Conservation (phyloP, 2,888 invertebrate species). For the Stenichneumon culpator region DNA sequence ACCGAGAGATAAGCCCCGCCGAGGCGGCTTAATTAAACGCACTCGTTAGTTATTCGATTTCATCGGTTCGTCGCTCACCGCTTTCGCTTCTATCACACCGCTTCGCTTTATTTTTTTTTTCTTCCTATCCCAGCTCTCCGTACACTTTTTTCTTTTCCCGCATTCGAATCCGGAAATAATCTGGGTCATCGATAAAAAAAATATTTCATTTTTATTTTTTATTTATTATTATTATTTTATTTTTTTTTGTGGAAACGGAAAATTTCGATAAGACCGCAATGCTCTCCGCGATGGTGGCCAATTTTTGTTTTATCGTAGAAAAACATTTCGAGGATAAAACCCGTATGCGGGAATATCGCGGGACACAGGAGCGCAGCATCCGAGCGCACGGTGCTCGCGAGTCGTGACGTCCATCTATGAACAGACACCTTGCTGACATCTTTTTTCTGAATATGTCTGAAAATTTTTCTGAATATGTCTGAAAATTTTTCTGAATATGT, state of each 20-base stretch:
- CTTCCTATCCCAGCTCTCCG: neutral
- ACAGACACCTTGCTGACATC: too few relatives aligned
- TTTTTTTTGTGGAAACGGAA: neutral
- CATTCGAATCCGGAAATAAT: conserved; percentile 7
- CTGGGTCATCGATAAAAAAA: conserved; percentile 33
- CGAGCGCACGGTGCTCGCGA: too few relatives aligned
- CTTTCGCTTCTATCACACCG: neutral
- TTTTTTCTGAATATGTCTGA: too few relatives aligned
- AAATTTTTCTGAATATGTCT: too few relatives aligned
- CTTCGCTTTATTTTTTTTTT: conserved; percentile 6
- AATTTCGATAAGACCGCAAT: neutral
- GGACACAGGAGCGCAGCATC: too few relatives aligned
- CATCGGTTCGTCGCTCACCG: conserved; percentile 18
- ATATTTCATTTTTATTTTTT: too few relatives aligned
- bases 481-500: too few relatives aligned
- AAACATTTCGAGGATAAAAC: neutral
- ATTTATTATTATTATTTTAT: too few relatives aligned
- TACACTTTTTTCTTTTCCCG: neutral
- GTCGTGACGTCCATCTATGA: too few relatives aligned
- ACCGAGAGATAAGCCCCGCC: conserved; percentile 4
- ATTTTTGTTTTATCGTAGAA: conserved; percentile 2
- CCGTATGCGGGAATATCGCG: neutral
- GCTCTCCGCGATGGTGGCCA: neutral
- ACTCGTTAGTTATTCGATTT: conserved; percentile 38
- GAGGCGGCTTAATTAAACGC: conserved; percentile 34